Evolutionary conservation across 2,113 vertebrate genomes (phyloP).

Genomic region (Antechinus flavipes): DNA sequence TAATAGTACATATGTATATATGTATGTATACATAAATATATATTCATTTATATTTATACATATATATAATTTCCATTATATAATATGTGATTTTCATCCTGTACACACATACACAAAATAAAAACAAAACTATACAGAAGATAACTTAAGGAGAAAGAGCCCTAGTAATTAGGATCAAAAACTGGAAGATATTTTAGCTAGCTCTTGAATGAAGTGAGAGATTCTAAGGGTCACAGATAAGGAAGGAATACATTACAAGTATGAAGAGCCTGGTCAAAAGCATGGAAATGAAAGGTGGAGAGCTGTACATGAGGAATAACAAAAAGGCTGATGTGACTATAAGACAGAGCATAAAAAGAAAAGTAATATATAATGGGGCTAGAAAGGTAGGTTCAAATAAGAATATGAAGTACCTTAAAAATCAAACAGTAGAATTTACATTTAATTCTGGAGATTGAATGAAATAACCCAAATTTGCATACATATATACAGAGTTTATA

Average conservation of each 20-base stretch:
- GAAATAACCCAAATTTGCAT: background rate
- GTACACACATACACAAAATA: background rate
- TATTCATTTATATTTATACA: background rate
- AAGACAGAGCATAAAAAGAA: background rate
- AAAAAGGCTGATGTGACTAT: background rate
- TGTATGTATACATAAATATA: no score
- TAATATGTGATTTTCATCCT: background rate
- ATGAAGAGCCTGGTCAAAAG: background rate
- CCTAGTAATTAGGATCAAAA: background rate
- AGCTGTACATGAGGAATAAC: background rate
- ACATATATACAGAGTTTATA: background rate
- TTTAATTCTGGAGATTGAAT: background rate
- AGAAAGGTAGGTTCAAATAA: background rate
- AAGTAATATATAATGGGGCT: background rate
- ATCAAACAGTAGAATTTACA: background rate
- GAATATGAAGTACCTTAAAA: background rate
- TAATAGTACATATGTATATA: background rate
- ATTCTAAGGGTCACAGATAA: background rate
- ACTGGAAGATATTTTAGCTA: background rate
- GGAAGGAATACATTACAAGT: background rate
- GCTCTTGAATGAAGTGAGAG: background rate
- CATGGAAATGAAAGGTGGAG: background rate
- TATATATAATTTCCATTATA: background rate
- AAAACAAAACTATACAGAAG: background rate
- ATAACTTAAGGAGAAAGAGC: background rate